Base-by-base conservation (phyloP, 1,140 invertebrate species). In the Macrocentrus cingulum region DNA sequence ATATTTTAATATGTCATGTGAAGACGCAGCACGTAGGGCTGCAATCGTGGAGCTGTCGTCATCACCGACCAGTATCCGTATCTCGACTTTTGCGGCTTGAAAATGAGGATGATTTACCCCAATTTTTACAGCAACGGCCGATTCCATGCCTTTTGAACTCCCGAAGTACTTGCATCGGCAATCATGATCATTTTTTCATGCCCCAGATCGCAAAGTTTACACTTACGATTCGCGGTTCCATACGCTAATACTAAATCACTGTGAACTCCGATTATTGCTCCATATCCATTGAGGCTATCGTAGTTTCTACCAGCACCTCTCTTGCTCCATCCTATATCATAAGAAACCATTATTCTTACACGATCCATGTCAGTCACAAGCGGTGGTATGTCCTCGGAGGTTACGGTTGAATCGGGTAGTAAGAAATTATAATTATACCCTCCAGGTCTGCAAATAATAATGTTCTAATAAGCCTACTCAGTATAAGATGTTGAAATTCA, bases 321-420 rank as follows among this genome's bases (percentile, higher is more conserved):
- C 9, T 1, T 45, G 22, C 53, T 55, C 29, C 41, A 55, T 16
- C 41, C 53, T 42, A 55, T 51, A 29, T 51, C 55, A 15, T 58
- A n/a, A n/a, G n/a, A n/a, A n/a, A n/a, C n/a, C n/a, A n/a, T n/a
- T n/a, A n/a, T n/a, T n/a, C n/a, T n/a, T n/a, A n/a, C n/a, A n/a
- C n/a, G n/a, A n/a, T n/a, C n/a, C n/a, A n/a, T n/a, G n/a, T n/a
- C n/a, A n/a, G n/a, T n/a, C n/a, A n/a, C n/a, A n/a, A n/a, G n/a
- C n/a, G n/a, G n/a, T n/a, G n/a, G n/a, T n/a, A n/a, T n/a, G n/a
- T n/a, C n/a, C n/a, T n/a, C n/a, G n/a, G n/a, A n/a, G n/a, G n/a
- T n/a, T n/a, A n/a, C n/a, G n/a, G n/a, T n/a, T n/a, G n/a, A n/a
- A n/a, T n/a, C n/a, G n/a, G n/a, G n/a, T n/a, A n/a, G n/a, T n/a